Percentiles rank a stretch among this genome's conserved stretches.
Evolutionary conservation across 1,140 invertebrate genomes (phyloP).

Genomic region (Metaphire vulgaris): DNA sequence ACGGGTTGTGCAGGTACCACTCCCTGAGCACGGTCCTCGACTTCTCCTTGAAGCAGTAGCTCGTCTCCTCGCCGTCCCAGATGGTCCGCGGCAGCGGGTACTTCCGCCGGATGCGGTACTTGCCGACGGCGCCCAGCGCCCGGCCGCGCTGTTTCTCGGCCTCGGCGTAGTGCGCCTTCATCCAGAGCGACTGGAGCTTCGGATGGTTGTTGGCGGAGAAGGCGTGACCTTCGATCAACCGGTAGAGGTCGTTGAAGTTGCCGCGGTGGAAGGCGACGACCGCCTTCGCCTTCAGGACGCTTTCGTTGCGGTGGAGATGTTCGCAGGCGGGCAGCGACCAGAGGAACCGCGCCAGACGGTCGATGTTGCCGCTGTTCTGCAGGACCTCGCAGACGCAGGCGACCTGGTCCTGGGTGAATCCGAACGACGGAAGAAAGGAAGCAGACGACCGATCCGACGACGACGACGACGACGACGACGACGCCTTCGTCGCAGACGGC

Average conservation of each 20-base stretch:
- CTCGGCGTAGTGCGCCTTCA: too few relatives aligned
- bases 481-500: background rate
- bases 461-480: background rate
- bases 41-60: too few relatives aligned
- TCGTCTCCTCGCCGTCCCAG: slow-evolving; percentile 98
- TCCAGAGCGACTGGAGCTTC: too few relatives aligned
- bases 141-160: too few relatives aligned
- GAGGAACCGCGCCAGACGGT: too few relatives aligned
- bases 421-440: slow-evolving; percentile 78
- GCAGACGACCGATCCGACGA: background rate
- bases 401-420: too few relatives aligned
- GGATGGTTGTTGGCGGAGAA: too few relatives aligned
- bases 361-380: slow-evolving; percentile 95
- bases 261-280: slow-evolving; percentile 83
- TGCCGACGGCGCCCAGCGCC: slow-evolving; percentile 83
- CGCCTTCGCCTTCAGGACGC: slow-evolving; percentile 96
- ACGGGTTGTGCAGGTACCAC: slow-evolving; percentile 98
- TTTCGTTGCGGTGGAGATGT: slow-evolving; percentile 81
- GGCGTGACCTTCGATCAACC: too few relatives aligned
- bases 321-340: slow-evolving; percentile 98
- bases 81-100: slow-evolving; percentile 94
- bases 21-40: slow-evolving; percentile 91
- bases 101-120: slow-evolving; percentile 95
- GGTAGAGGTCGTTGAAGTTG: too few relatives aligned
- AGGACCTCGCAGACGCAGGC: slow-evolving; percentile 97